Evolutionary conservation across 2,797 vertebrate species (phyloP), one percentile per base, ranked within the genome.

Genomic region (Neosilurus mollespiculum): DNA sequence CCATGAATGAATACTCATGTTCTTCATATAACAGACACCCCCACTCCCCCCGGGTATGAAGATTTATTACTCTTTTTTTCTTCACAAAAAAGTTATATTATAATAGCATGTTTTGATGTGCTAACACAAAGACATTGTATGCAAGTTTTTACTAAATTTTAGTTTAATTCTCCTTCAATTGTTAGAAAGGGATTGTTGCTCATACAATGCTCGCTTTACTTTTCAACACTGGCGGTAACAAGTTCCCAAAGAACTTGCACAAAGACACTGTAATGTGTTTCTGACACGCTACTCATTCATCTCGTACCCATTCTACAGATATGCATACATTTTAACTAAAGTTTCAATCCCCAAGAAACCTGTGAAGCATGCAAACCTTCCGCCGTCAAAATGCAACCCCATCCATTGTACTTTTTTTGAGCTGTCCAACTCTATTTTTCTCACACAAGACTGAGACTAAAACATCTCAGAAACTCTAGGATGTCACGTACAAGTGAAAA

Each of bases 321-420:
- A 77, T 43, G 3, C 53, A 59, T 37, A 51, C 76, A 64, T 51
- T 51, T 62, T 49, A 18, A 51, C 59, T 12, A 49, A 61, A 14
- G 22, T 4, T 62, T 43, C 56, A 61, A 77, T 24, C 58, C 22
- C 20, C 12, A 77, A 30, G n/a, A 61, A 77, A 58, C n/a, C 30
- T n/a, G 72, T 37, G 20, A 78, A 78, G 75, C 75, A 61, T 62
- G 34, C 73, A 24, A 24, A 10, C 58, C 24, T 61, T 43, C 34
- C 58, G 43, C 20, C 15, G 4, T 43, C 22, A 62, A n/a, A 77
- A 61, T 0, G 11, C 20, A 77, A 61, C 12, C 26, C 11, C 30
- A 76, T 76, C 72, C 6, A 61, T 61, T 22, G 43, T 70, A 2
- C 16, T 69, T 3, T 37, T 69, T 37, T 43, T 22, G 43, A 69